Conservation (phyloP, 2,113 vertebrate species). For the Nerophis ophidion region DNA sequence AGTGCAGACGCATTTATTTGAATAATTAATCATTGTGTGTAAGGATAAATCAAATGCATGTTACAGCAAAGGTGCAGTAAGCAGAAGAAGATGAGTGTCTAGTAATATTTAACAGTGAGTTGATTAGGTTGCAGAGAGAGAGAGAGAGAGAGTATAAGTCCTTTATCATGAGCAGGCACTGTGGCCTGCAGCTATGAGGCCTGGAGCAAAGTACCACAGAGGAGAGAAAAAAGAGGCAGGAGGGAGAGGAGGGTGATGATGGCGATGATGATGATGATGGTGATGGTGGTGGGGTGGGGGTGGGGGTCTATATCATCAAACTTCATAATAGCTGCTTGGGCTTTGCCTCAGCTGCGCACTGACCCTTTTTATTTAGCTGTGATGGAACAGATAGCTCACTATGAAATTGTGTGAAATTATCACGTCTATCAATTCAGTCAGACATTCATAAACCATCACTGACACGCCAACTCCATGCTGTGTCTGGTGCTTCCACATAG, state of each 20-base stretch:
- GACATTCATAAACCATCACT: slow-evolving; percentile 74
- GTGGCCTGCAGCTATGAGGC: slow-evolving; percentile 88
- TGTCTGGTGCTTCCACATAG: slow-evolving; percentile 29
- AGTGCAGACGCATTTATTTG: too few relatives aligned
- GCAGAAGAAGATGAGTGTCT: slow-evolving; percentile 20
- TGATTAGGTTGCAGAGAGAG: slow-evolving; percentile 79
- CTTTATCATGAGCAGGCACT: slow-evolving; percentile 95
- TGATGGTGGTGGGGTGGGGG: slow-evolving; percentile 17
- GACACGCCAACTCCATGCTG: slow-evolving; percentile 38
- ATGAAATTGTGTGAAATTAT: slow-evolving; percentile 98
- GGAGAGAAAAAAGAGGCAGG: slow-evolving; percentile 65
- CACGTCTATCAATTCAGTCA: slow-evolving; percentile 98
- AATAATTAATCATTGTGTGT: neutral
- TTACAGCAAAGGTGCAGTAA: slow-evolving; percentile 32
- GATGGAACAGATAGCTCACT: slow-evolving; percentile 85
- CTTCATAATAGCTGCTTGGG: slow-evolving; percentile 88
- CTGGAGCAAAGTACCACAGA: slow-evolving; percentile 80
- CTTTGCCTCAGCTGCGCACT: slow-evolving; percentile 91
- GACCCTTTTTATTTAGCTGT: slow-evolving; percentile 85
- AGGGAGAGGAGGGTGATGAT: neutral
- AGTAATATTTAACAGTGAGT: slow-evolving; percentile 69
- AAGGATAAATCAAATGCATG: slow-evolving; percentile 12
- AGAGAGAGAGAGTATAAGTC: slow-evolving; percentile 82
- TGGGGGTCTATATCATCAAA: slow-evolving; percentile 84
- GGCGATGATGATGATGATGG: neutral